Conservation (phyloP, 2,797 vertebrate genomes). For the Cirrhinus molitorella region DNA sequence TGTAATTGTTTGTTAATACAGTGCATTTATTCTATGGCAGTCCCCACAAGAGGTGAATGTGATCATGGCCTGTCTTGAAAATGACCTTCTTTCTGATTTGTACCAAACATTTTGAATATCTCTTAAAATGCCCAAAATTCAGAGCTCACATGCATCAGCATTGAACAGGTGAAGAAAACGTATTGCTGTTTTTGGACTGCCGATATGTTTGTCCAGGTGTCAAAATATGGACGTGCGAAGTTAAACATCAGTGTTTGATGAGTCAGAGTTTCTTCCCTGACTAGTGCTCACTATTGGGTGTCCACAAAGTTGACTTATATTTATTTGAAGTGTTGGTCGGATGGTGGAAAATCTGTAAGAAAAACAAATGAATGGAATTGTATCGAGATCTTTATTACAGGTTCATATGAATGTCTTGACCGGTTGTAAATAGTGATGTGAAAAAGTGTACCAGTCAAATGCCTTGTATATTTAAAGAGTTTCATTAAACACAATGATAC, state of each 20-base stretch:
- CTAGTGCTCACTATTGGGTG: constrained; percentile 37
- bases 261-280: constrained; percentile 76
- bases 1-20: constrained; percentile 30
- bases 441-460: neutral
- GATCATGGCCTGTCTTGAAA: constrained; percentile 2
- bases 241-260: constrained; percentile 74
- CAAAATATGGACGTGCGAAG: constrained; percentile 76
- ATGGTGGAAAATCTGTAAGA: constrained; percentile 60
- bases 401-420: constrained; percentile 60
- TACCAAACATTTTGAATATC: neutral
- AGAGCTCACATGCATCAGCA: constrained; percentile 59
- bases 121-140: constrained; percentile 43
- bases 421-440: constrained; percentile 75
- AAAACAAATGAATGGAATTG: neutral
- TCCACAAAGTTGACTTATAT: constrained; percentile 57
- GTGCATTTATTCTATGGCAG: constrained; percentile 6
- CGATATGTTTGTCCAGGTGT: constrained; percentile 80
- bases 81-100: neutral
- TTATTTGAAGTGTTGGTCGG: neutral
- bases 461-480: constrained; percentile 30
- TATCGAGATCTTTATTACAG: constrained; percentile 19
- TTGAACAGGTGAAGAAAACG: constrained; percentile 49
- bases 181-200: constrained; percentile 76
- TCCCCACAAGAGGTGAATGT: constrained; percentile 53
- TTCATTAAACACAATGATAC: neutral